These are phyloP conservation scores for Potamilus streckersoni DNA, from an alignment of 1,140 invertebrate genomes.

Conservation along the genomic window DNA sequence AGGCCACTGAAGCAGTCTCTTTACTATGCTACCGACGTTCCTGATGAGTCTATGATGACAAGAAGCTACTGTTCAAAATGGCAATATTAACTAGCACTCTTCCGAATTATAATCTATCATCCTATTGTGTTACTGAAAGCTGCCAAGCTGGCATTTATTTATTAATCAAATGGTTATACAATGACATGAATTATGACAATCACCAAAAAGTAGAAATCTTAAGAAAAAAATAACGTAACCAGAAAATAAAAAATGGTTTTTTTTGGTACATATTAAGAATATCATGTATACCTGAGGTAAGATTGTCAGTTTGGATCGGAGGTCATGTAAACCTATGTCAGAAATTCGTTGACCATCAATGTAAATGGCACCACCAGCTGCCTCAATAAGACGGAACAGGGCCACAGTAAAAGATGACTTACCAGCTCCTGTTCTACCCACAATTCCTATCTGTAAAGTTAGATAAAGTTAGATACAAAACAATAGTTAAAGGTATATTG, in stretches of 20 bases:
- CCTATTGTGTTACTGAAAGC: background rate
- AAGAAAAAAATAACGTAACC: background rate
- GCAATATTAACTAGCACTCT: no score
- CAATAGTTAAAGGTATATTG: no score
- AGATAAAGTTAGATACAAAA: no score
- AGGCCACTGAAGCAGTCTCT: no score
- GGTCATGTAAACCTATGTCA: slow-evolving; percentile 86
- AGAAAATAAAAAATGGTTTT: background rate
- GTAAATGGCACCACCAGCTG: slow-evolving; percentile 81
- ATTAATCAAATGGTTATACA: background rate
- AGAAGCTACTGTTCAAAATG: no score
- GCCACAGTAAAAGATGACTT: slow-evolving; percentile 71
- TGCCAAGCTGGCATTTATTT: background rate
- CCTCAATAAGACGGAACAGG: slow-evolving; percentile 71
- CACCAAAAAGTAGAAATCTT: no score
- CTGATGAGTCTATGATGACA: no score
- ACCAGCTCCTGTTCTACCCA: slow-evolving; percentile 67
- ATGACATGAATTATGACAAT: background rate
- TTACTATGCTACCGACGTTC: no score
- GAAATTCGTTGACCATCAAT: slow-evolving; percentile 92
- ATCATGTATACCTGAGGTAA: slow-evolving; percentile 80
- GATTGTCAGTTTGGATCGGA: slow-evolving; percentile 86
- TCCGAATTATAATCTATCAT: no score
- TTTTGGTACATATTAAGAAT: background rate
- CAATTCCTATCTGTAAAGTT: no score